These are phyloP conservation scores for Meghimatium bilineatum DNA, from an alignment of 2,888 invertebrate species.

Conservation along the genomic window DNA sequence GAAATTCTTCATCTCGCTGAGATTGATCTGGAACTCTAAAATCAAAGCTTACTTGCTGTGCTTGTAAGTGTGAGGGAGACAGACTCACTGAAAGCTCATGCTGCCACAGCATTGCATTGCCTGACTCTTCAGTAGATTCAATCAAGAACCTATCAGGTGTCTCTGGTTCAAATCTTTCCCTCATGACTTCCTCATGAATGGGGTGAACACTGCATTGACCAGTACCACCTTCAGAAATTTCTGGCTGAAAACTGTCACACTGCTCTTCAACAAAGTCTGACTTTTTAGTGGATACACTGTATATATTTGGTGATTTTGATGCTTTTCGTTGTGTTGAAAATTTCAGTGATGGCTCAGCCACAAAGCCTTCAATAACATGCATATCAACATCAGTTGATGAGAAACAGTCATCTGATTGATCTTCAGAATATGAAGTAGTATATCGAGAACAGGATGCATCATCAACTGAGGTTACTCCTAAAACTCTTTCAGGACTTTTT, in stretches of 20 bases:
- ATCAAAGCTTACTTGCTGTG: constrained; percentile 22
- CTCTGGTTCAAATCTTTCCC: constrained; percentile 53
- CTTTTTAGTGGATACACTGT: constrained; percentile 3
- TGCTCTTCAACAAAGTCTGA: constrained; percentile 48
- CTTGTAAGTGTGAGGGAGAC: constrained; percentile 27
- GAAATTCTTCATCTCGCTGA: background rate
- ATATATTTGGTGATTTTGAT: background rate
- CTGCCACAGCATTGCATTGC: constrained; percentile 39
- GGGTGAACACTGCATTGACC: constrained; percentile 36
- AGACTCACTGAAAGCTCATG: constrained; percentile 43
- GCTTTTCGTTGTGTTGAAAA: background rate
- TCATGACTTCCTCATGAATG: constrained; percentile 33
- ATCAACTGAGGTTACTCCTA: background rate
- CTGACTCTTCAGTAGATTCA: constrained; percentile 44
- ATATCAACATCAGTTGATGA: constrained; percentile 20
- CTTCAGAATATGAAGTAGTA: constrained; percentile 12
- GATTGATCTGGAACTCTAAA: constrained; percentile 17
- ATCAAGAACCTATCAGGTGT: constrained; percentile 31
- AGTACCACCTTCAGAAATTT: constrained; percentile 2
- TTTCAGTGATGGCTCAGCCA: constrained; percentile 36
- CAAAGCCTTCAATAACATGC: constrained; percentile 42
- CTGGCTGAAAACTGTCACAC: constrained; percentile 42
- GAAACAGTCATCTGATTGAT: constrained; percentile 27
- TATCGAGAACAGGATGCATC: constrained; percentile 19
- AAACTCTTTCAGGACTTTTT: constrained; percentile 2